These are phyloP conservation scores for Sweltsa coloradensis DNA, from an alignment of 1,140 invertebrate genomes.

Conservation along the genomic window DNA sequence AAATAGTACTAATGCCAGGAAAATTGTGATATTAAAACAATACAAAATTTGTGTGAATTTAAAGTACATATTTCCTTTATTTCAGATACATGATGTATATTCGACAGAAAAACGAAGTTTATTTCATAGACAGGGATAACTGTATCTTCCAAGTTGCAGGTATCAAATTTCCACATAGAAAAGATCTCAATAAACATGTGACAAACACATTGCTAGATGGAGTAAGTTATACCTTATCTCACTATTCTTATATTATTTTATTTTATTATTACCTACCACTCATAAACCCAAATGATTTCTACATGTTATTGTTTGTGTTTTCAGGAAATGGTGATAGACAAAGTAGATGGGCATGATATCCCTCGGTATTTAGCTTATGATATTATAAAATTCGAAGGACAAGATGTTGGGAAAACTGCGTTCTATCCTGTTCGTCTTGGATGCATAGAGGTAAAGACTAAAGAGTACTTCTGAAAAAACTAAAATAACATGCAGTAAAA, in stretches of 20 bases:
- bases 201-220: constrained; percentile 86
- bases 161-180: constrained; percentile 64
- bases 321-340: constrained; percentile 91
- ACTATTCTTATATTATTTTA: neutral
- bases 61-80: constrained; percentile 16
- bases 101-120: constrained; percentile 69
- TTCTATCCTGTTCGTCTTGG: constrained; percentile 64
- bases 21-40: neutral
- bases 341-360: constrained; percentile 53
- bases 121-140: constrained; percentile 92
- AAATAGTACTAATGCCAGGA: too few relatives aligned
- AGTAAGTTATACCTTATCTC: constrained; percentile 36
- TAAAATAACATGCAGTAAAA: too few relatives aligned
- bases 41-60: neutral
- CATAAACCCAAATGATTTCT: neutral
- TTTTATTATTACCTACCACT: neutral
- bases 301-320: constrained; percentile 16
- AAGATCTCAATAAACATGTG: constrained; percentile 57
- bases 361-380: constrained; percentile 94
- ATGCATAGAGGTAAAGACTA: constrained; percentile 58
- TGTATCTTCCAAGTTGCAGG: constrained; percentile 79
- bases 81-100: constrained; percentile 94
- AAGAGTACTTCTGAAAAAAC: too few relatives aligned
- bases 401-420: constrained; percentile 60
- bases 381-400: constrained; percentile 70